These are phyloP conservation scores for Dasysyrphus albostriatus DNA, from an alignment of 2,888 invertebrate genomes.

Conservation along the genomic window DNA sequence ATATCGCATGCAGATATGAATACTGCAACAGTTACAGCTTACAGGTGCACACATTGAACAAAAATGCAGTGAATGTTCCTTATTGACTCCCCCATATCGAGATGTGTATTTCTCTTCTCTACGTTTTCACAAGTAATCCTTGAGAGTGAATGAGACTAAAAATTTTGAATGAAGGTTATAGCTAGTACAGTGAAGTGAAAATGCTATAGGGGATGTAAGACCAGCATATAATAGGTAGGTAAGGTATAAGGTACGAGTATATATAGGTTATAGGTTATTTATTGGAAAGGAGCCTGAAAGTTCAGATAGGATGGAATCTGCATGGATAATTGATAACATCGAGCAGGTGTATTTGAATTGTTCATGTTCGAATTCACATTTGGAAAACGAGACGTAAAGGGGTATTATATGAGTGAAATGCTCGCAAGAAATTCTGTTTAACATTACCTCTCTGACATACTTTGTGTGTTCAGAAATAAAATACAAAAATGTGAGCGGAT, in stretches of 20 bases:
- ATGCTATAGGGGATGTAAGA: background rate
- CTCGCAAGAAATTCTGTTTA: background rate
- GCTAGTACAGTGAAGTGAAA: background rate
- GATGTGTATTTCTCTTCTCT: background rate
- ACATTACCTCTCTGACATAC: background rate
- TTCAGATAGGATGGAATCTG: background rate
- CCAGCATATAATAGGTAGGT: constrained; percentile 17
- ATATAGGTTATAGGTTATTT: no score
- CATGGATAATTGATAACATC: constrained; percentile 17
- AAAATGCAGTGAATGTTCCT: constrained; percentile 11
- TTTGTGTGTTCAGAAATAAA: background rate
- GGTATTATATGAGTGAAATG: background rate
- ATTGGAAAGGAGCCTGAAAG: background rate
- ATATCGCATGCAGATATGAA: constrained; percentile 50
- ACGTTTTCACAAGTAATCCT: background rate
- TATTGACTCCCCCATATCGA: constrained; percentile 26
- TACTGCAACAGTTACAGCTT: constrained; percentile 59
- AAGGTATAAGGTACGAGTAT: no score
- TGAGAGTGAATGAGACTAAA: background rate
- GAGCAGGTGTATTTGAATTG: constrained; percentile 21
- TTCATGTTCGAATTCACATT: constrained; percentile 18
- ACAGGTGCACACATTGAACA: constrained; percentile 42
- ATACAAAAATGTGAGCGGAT: background rate
- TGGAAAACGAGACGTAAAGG: background rate
- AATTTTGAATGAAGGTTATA: background rate